Evolutionary conservation across 2,888 invertebrate species (phyloP), one percentile per base, ranked within the genome.

Genomic region (Hydroisotoma schaefferi): DNA sequence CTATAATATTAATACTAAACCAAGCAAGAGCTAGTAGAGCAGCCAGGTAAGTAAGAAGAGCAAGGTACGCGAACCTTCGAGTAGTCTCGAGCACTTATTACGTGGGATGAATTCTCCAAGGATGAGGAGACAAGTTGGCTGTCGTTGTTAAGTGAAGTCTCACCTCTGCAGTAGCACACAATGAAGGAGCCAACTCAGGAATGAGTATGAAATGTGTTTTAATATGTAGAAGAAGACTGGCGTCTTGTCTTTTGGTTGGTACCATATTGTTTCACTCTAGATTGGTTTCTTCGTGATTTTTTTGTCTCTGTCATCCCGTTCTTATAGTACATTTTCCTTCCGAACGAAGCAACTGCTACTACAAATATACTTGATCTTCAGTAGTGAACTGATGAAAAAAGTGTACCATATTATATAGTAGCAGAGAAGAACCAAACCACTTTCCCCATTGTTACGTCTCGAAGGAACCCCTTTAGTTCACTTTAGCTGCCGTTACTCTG

Each of bases 261-360:
- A 54, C 37, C 54, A 54, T 44, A 54, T 54, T 54, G 54, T 54
- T 54, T 54, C 44, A 25, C 26, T 43, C 54, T 25, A 54, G 54
- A 54, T 54, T 54, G 37, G 54, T 28, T 54, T 44, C 26, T 25
- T 43, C 23, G 15, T 52, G 22, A 27, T 52, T 28, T 52, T 22
- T 6, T 33, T 22, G 23, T 33, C 52, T 22, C 23, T 38, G n/a
- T n/a, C 38, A 46, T 46, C 20, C 46, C 25, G 20, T 46, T 22
- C 10, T 23, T 15, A 5, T 4, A 8, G 4, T 40, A 5, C 5
- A 18, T 18, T 18, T 40, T 15, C 40, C 40, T 40, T 5, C 15
- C 20, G 40, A n/a, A n/a, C n/a, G n/a, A n/a, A n/a, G n/a, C n/a
- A n/a, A n/a, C n/a, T n/a, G n/a, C n/a, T n/a, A n/a, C n/a, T n/a